These are phyloP conservation scores for Leptobrachium leishanense DNA, from an alignment of 2,113 vertebrate species.

Conservation along the genomic window DNA sequence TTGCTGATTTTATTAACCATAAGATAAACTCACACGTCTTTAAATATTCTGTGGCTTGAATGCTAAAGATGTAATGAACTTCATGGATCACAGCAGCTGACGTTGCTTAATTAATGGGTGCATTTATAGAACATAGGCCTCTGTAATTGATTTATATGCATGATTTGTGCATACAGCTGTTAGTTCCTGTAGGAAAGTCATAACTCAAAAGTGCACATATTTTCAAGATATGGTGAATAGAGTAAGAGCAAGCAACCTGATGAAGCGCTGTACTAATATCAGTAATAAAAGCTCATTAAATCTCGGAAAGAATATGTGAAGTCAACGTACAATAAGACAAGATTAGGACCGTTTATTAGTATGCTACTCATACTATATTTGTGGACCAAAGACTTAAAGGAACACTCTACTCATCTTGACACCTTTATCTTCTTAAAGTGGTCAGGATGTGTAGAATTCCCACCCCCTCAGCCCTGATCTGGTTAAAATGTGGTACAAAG, in stretches of 20 bases:
- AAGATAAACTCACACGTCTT: conserved; percentile 90
- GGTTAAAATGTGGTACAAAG: too few relatives aligned
- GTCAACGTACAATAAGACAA: background rate
- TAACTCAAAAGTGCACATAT: conserved; percentile 86
- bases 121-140: conserved; percentile 98
- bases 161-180: conserved; percentile 99
- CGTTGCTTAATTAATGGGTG: conserved; percentile 99
- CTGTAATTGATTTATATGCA: conserved; percentile 99
- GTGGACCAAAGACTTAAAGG: conserved; percentile 21
- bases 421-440: too few relatives aligned
- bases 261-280: conserved; percentile 57
- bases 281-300: conserved; percentile 58
- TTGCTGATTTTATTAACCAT: conserved; percentile 88
- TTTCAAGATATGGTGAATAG: conserved; percentile 63
- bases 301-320: conserved; percentile 46
- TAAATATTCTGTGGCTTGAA: conserved; percentile 95
- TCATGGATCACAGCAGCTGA: conserved; percentile 98
- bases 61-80: conserved; percentile 99
- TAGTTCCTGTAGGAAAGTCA: conserved; percentile 99
- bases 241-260: conserved; percentile 58
- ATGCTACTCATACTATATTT: conserved; percentile 1
- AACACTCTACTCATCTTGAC: too few relatives aligned
- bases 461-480: too few relatives aligned
- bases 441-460: too few relatives aligned
- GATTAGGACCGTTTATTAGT: background rate